Conservation (phyloP, 2,888 invertebrate genomes). For the Smittia sp. region DNA sequence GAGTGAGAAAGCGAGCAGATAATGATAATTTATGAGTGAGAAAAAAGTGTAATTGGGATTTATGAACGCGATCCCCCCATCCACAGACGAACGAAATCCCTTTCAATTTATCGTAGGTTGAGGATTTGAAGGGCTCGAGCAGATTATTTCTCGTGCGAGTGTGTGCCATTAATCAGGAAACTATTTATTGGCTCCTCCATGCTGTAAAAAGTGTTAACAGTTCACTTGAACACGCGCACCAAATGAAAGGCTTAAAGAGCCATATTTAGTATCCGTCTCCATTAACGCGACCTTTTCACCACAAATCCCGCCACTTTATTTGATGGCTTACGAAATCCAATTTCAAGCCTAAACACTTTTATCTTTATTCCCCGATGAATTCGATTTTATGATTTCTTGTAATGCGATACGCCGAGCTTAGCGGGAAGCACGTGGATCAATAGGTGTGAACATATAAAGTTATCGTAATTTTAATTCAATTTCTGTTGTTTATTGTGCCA, state of each 20-base stretch:
- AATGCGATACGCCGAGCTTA: not conserved
- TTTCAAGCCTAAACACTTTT: not conserved
- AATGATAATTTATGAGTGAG: constrained; percentile 37
- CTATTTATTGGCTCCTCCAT: not conserved
- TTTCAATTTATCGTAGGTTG: constrained; percentile 15
- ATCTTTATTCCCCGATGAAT: not conserved
- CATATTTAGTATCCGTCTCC: too few species aligned
- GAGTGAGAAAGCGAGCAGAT: constrained; percentile 8
- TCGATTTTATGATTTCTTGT: constrained; percentile 18
- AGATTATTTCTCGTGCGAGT: not conserved
- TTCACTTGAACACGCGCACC: too few species aligned
- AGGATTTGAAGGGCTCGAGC: not conserved
- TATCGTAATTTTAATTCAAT: constrained; percentile 41
- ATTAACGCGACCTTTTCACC: too few species aligned
- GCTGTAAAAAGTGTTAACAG: too few species aligned
- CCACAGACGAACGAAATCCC: not conserved
- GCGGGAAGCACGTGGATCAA: constrained; percentile 16
- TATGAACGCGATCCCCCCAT: constrained; percentile 10
- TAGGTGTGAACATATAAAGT: constrained; percentile 36
- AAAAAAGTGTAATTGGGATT: constrained; percentile 32
- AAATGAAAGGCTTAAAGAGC: too few species aligned
- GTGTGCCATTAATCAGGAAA: not conserved
- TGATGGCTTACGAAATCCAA: not conserved
- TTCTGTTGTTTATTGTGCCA: constrained; percentile 38
- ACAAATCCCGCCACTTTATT: too few species aligned